Conservation (phyloP, 2,113 vertebrate species). For the Eurypyga helias region DNA sequence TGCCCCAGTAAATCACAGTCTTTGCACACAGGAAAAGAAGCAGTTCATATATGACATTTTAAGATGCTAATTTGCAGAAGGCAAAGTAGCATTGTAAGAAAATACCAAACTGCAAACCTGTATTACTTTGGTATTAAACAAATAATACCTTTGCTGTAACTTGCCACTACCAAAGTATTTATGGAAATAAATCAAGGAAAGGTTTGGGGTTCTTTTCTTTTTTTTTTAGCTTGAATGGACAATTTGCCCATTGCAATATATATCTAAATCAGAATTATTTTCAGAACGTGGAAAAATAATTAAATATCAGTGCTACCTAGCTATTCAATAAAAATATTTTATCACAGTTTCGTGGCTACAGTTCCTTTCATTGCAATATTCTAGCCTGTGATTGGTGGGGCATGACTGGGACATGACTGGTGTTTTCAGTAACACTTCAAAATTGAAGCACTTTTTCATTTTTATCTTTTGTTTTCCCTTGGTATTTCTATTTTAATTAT, state of each 20-base stretch:
- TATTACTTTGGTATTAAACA: neutral
- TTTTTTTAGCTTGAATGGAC: neutral
- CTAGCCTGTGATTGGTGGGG: neutral
- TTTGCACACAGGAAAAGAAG: neutral
- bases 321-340: neutral
- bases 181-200: neutral
- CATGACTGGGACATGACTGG: neutral
- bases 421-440: neutral
- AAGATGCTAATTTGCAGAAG: neutral
- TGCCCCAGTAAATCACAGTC: neutral
- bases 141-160: neutral
- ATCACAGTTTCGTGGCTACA: neutral
- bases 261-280: slow-evolving; percentile 7
- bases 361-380: neutral
- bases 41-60: neutral
- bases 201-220: neutral
- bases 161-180: neutral
- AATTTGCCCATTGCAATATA: neutral
- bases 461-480: rapidly evolving
- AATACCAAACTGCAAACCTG: neutral
- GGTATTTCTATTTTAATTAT: neutral
- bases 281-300: neutral
- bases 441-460: neutral
- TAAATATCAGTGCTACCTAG: neutral
- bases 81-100: neutral